A percentile compares a stretch with the other conserved stretches of the same genome.
Conservation (phyloP, 2,888 invertebrate species). For the Melangyna quadrimaculata region DNA sequence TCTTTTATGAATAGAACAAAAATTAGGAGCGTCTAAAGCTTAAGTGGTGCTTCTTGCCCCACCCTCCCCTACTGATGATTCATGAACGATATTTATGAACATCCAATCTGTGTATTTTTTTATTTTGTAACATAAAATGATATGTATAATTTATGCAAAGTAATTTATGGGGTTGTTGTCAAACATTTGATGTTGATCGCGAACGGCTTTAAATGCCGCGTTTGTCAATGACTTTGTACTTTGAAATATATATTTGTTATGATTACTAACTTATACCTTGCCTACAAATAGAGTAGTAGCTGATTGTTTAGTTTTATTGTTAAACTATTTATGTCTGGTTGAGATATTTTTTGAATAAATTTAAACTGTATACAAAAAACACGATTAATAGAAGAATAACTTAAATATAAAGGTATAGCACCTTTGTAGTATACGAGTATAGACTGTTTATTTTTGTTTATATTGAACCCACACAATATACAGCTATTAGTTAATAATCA, state of each 20-base stretch:
- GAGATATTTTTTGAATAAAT: background rate
- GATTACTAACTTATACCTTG: background rate
- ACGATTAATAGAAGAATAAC: background rate
- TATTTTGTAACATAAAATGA: background rate
- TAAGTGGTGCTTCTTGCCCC: too few relatives aligned
- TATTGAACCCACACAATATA: background rate
- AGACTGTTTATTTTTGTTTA: background rate
- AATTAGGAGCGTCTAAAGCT: too few relatives aligned
- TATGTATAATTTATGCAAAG: background rate
- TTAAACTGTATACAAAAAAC: background rate
- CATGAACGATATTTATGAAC: background rate
- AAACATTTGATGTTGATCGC: background rate
- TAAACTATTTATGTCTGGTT: background rate
- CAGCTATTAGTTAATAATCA: background rate
- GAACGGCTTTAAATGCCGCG: background rate
- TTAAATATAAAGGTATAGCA: background rate
- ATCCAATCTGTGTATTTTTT: background rate
- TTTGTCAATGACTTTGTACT: conserved; percentile 26
- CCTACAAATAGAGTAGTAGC: background rate
- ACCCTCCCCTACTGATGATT: background rate
- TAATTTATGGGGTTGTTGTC: conserved; percentile 12
- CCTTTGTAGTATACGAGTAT: background rate
- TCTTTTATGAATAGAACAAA: too few relatives aligned
- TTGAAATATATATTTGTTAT: conserved; percentile 2
- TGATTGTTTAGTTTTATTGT: background rate